These are phyloP conservation scores for Elanus axillaris DNA, from an alignment of 2,113 vertebrate genomes.

Conservation along the genomic window DNA sequence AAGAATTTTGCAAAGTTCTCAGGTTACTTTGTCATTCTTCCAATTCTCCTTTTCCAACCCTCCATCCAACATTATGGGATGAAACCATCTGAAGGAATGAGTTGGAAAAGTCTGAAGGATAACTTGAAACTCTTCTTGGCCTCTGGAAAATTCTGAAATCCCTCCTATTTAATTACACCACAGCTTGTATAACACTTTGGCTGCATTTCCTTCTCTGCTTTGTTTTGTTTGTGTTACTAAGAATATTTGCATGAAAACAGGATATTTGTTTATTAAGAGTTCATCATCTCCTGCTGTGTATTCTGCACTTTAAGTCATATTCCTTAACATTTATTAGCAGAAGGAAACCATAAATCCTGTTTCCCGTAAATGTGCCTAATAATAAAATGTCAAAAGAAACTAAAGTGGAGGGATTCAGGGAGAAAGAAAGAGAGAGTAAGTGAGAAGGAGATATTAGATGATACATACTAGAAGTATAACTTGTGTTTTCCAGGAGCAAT, in stretches of 20 bases:
- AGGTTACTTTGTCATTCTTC: slow-evolving; percentile 35
- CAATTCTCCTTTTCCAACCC: slow-evolving; percentile 20
- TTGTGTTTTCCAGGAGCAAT: not conserved
- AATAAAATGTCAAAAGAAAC: not conserved
- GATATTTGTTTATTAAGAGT: slow-evolving; percentile 60
- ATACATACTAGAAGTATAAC: not conserved
- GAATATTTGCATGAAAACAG: slow-evolving; percentile 65
- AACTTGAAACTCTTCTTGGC: slow-evolving; percentile 28
- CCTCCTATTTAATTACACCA: slow-evolving; percentile 30
- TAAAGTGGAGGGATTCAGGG: not conserved
- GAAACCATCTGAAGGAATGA: slow-evolving; percentile 26
- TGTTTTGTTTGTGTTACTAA: slow-evolving; percentile 62
- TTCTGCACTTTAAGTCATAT: slow-evolving; percentile 39
- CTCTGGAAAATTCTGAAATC: slow-evolving; percentile 50
- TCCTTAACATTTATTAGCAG: slow-evolving; percentile 52
- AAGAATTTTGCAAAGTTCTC: slow-evolving; percentile 14
- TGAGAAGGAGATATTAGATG: not conserved
- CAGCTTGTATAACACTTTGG: slow-evolving; percentile 61
- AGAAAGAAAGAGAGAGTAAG: not conserved
- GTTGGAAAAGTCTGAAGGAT: slow-evolving; percentile 28
- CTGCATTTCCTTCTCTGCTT: slow-evolving; percentile 38
- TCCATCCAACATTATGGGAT: slow-evolving; percentile 17
- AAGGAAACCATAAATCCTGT: slow-evolving; percentile 34
- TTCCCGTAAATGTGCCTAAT: not conserved
- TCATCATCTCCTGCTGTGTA: slow-evolving; percentile 60